Evolutionary conservation across 2,888 invertebrate species (phyloP).

Genomic region (Pardosa pseudoannulata): DNA sequence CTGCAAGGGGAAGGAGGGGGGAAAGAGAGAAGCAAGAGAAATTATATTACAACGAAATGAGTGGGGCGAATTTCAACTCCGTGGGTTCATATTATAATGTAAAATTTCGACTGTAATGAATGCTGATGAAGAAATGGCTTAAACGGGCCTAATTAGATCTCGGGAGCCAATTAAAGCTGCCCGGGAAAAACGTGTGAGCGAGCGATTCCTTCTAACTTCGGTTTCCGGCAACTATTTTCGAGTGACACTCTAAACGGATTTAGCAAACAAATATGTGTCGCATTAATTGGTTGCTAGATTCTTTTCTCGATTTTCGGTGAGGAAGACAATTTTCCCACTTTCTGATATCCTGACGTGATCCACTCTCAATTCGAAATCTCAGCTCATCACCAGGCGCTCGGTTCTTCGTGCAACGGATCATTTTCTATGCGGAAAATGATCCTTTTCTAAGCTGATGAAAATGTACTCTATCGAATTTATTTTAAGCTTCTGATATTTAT

Average conservation of each 20-base stretch:
- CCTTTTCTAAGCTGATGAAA: background rate
- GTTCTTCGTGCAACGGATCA: background rate
- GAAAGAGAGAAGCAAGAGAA: slow-evolving; percentile 32
- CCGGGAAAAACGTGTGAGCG: slow-evolving; percentile 27
- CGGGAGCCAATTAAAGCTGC: slow-evolving; percentile 61
- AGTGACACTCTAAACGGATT: background rate
- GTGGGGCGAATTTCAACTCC: slow-evolving; percentile 63
- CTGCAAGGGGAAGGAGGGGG: slow-evolving; percentile 14
- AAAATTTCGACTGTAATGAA: slow-evolving; percentile 67
- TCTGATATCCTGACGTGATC: background rate
- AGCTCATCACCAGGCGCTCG: no score
- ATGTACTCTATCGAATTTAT: background rate
- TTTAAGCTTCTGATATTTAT: background rate
- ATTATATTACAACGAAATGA: slow-evolving; percentile 68
- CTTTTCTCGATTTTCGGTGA: background rate
- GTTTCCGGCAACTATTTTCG: background rate
- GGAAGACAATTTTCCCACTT: background rate
- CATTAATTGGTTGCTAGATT: background rate
- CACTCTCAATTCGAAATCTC: background rate
- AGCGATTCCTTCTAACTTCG: background rate
- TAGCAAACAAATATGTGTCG: background rate
- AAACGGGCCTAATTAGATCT: slow-evolving; percentile 70
- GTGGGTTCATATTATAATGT: slow-evolving; percentile 46
- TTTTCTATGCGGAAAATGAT: background rate
- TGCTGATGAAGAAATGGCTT: slow-evolving; percentile 67